A percentile compares a stretch with the other conserved stretches of the same genome.
Evolutionary conservation across 2,797 vertebrate species (phyloP).

Genomic region (Podargus strigoides): DNA sequence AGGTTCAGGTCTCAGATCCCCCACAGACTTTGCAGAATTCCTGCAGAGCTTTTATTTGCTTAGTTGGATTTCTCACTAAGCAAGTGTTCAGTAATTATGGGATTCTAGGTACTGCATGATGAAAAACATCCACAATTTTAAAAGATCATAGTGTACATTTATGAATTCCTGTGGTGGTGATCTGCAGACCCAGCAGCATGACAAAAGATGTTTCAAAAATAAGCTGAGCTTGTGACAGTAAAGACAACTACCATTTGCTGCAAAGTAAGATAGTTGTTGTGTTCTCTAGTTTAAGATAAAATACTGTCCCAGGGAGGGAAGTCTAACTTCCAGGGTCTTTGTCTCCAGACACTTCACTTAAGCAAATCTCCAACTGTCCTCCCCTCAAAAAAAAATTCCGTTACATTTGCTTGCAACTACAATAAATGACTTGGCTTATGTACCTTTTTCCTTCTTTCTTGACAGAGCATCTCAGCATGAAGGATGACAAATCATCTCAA

Average conservation of each 20-base stretch:
- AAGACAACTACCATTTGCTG: background rate
- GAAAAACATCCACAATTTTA: background rate
- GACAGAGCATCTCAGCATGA: background rate
- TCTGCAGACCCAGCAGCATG: background rate
- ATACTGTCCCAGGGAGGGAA: background rate
- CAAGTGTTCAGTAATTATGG: background rate
- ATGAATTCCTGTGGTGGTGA: background rate
- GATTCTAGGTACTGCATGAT: background rate
- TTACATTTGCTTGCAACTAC: background rate
- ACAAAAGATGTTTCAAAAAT: background rate
- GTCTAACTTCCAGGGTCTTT: background rate
- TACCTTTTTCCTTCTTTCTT: background rate
- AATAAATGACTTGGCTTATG: background rate
- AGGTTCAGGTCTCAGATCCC: background rate
- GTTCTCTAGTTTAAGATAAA: background rate
- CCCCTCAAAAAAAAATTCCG: background rate
- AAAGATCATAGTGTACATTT: background rate
- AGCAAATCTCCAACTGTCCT: background rate
- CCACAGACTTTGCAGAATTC: background rate
- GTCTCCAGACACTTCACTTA: background rate
- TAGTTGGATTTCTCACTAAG: background rate
- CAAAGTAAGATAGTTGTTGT: background rate
- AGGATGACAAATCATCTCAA: constrained; percentile 49
- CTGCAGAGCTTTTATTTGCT: background rate
- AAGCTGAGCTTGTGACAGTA: background rate